These are phyloP conservation scores for Phenganax marumi DNA, from an alignment of 92 coral and sea anemone genomes.

Conservation along the genomic window DNA sequence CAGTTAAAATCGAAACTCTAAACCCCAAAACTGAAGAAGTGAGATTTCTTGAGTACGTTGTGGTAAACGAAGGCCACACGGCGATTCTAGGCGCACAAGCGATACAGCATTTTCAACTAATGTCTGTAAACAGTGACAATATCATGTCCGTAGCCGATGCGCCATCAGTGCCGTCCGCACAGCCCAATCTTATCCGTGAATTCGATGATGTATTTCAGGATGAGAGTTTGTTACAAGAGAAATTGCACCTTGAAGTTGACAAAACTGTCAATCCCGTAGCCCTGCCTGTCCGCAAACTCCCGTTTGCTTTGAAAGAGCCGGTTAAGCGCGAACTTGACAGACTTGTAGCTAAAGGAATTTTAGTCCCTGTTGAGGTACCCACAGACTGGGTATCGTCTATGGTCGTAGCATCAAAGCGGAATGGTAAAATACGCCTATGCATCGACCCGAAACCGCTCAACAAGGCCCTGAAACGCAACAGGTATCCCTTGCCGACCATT, in stretches of 20 bases:
- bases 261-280: slow-evolving; percentile 43
- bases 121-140: slow-evolving; percentile 39
- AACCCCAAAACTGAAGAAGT: slow-evolving; percentile 43
- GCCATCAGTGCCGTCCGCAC: too few species aligned
- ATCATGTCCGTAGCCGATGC: slow-evolving; percentile 15
- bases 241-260: slow-evolving; percentile 50
- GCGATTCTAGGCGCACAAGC: slow-evolving; percentile 47
- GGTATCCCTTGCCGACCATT: slow-evolving; percentile 39
- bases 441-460: slow-evolving; percentile 54
- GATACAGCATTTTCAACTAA: slow-evolving; percentile 48
- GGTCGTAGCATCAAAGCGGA: slow-evolving; percentile 47
- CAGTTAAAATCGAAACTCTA: slow-evolving; percentile 7
- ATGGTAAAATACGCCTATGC: slow-evolving; percentile 42
- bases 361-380: slow-evolving; percentile 33
- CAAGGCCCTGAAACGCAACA: slow-evolving; percentile 39
- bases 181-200: too few species aligned
- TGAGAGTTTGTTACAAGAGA: background rate
- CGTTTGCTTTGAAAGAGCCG: slow-evolving; percentile 40
- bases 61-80: slow-evolving; percentile 32
- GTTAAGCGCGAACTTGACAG: slow-evolving; percentile 41
- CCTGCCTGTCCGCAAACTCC: slow-evolving; percentile 49
- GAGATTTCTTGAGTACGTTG: slow-evolving; percentile 13
- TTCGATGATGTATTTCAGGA: too few species aligned
- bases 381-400: slow-evolving; percentile 47
- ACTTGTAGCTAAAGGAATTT: slow-evolving; percentile 22